phyloP scores from a whole-genome alignment of 2,888 invertebrate species.

The Gastracanthus pulcherrimus region DNA sequence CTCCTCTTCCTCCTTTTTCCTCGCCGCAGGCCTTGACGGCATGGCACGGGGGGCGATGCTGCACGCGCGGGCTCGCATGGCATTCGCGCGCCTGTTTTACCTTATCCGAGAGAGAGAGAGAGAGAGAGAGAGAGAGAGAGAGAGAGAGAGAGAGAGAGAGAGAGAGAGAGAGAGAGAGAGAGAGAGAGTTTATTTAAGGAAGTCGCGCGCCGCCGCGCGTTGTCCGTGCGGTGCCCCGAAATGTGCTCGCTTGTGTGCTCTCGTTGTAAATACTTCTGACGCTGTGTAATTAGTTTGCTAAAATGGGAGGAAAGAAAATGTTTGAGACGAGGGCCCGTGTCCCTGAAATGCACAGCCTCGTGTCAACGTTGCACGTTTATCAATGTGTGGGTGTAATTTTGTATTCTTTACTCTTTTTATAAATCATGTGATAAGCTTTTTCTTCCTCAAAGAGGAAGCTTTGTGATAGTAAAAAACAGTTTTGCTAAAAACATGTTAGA shows the following conservation, averaged over 20 bases:
- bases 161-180: too few species aligned
- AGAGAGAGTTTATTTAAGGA: constrained; percentile 22
- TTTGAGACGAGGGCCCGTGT: neutral
- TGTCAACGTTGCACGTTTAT: too few species aligned
- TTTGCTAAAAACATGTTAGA: too few species aligned
- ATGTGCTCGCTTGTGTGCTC: too few species aligned
- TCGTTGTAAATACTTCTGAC: neutral
- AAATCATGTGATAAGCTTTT: too few species aligned
- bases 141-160: too few species aligned
- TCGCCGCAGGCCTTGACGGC: neutral
- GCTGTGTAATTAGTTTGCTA: neutral
- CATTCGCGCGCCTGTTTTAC: neutral
- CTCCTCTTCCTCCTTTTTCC: neutral
- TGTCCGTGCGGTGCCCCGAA: neutral
- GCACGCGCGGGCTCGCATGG: neutral
- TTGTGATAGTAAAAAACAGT: too few species aligned
- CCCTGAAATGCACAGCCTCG: neutral
- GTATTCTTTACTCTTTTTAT: too few species aligned
- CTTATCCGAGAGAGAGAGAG: neutral
- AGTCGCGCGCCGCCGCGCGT: neutral
- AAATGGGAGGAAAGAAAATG: neutral
- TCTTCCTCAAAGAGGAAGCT: too few species aligned
- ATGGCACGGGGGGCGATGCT: too few species aligned
- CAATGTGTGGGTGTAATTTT: too few species aligned
- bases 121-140: too few species aligned